Evolutionary conservation across 2,113 vertebrate species (phyloP).

Genomic region (Scortum barcoo): DNA sequence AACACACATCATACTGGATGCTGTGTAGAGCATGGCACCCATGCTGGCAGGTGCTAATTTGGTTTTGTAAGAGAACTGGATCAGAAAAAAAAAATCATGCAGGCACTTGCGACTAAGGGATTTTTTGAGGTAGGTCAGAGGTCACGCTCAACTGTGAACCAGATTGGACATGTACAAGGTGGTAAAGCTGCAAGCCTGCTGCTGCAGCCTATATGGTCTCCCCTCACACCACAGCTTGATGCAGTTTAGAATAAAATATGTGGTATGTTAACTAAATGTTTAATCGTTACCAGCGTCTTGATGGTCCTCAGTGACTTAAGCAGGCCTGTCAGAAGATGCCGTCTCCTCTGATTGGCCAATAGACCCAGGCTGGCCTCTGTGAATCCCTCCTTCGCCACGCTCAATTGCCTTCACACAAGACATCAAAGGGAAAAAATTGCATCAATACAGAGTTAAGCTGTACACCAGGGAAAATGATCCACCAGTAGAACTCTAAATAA

Average conservation of each 20-base stretch:
- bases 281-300: slow-evolving; percentile 93
- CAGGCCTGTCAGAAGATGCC: slow-evolving; percentile 94
- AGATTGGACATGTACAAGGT: background rate
- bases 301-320: slow-evolving; percentile 98
- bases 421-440: background rate
- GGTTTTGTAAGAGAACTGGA: background rate
- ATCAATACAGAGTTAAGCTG: background rate
- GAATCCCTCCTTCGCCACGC: slow-evolving; percentile 94
- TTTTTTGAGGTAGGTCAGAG: background rate
- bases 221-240: background rate
- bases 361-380: slow-evolving; percentile 97
- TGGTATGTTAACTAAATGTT: background rate
- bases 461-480: background rate
- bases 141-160: background rate
- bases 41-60: background rate
- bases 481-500: background rate
- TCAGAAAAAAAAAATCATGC: background rate
- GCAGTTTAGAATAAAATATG: background rate
- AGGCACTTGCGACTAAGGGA: background rate
- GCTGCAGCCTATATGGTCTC: background rate
- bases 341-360: slow-evolving; percentile 94
- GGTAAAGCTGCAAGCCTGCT: background rate
- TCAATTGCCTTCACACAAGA: slow-evolving; percentile 88
- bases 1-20: background rate
- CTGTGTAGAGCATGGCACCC: background rate